phyloP scores from a whole-genome alignment of 2,888 invertebrate genomes.

The Caprella mutica region DNA sequence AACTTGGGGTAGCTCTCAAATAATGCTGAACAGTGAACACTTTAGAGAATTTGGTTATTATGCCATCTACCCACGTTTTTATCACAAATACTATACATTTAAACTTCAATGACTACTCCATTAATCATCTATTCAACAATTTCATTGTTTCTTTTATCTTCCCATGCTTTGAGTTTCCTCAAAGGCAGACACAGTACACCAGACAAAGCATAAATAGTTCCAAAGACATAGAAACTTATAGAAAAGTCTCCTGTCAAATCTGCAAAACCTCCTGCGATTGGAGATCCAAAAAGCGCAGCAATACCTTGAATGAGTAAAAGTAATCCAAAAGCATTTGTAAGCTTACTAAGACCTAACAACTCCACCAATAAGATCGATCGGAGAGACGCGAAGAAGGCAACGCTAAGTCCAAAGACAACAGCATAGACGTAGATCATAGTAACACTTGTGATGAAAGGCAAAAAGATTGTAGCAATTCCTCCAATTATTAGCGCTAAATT shows the following conservation, averaged over 20 bases:
- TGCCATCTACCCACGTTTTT: too few species aligned
- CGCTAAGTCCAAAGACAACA: constrained; percentile 72
- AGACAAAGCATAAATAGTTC: constrained; percentile 65
- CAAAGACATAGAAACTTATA: constrained; percentile 72
- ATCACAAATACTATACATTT: too few species aligned
- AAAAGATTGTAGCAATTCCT: constrained; percentile 76
- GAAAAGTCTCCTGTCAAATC: constrained; percentile 63
- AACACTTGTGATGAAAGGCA: constrained; percentile 53
- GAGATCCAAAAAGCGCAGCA: constrained; percentile 50
- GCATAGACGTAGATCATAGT: constrained; percentile 66
- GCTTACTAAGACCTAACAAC: constrained; percentile 46
- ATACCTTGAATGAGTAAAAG: constrained; percentile 48
- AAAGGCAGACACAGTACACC: constrained; percentile 80
- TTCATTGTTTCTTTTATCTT: constrained; percentile 49
- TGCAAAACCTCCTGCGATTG: constrained; percentile 77
- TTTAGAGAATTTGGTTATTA: too few species aligned
- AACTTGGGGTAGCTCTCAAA: too few species aligned
- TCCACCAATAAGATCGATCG: constrained; percentile 68
- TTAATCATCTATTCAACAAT: too few species aligned
- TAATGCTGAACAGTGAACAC: too few species aligned
- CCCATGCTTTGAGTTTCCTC: constrained; percentile 65
- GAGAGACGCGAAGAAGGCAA: constrained; percentile 87
- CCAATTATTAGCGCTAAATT: constrained; percentile 77
- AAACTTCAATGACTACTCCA: too few species aligned
- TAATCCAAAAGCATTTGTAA: constrained; percentile 50